Conservation (phyloP, 2,888 invertebrate genomes). For the Aricia artaxerxes region DNA sequence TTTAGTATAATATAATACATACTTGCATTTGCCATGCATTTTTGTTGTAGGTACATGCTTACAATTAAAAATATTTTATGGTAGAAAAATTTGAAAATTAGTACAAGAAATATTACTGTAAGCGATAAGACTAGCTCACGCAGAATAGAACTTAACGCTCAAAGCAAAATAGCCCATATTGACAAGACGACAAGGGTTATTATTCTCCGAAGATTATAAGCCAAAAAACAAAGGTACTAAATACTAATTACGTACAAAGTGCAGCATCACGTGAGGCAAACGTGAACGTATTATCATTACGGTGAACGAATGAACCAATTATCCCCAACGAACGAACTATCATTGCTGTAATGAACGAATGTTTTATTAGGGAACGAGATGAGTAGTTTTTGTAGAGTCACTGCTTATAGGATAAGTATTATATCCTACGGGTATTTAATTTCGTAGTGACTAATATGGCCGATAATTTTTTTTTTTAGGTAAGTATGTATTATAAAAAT, state of each 20-base stretch:
- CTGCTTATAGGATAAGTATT: neutral
- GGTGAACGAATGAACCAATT: conserved; percentile 14
- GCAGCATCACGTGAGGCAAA: neutral
- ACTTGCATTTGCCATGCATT: too few relatives aligned
- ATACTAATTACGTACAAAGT: neutral
- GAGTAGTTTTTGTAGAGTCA: neutral
- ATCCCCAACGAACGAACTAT: conserved; percentile 22
- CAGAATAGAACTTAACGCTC: neutral
- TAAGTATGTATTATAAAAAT: too few relatives aligned
- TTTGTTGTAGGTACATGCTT: too few relatives aligned
- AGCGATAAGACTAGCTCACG: too few relatives aligned
- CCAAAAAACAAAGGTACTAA: neutral
- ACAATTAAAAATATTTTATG: too few relatives aligned
- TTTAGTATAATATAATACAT: too few relatives aligned
- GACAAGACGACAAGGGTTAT: neutral
- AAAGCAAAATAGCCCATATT: neutral
- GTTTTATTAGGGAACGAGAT: neutral
- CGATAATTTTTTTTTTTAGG: too few relatives aligned
- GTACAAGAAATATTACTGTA: neutral
- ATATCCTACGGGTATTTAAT: too few relatives aligned
- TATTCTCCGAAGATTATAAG: neutral
- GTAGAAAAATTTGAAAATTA: neutral
- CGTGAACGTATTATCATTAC: neutral
- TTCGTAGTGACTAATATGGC: too few relatives aligned
- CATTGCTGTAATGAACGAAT: conserved; percentile 24